Conservation (phyloP, 2,797 vertebrate genomes). For the Limnodromus scolopaceus region DNA sequence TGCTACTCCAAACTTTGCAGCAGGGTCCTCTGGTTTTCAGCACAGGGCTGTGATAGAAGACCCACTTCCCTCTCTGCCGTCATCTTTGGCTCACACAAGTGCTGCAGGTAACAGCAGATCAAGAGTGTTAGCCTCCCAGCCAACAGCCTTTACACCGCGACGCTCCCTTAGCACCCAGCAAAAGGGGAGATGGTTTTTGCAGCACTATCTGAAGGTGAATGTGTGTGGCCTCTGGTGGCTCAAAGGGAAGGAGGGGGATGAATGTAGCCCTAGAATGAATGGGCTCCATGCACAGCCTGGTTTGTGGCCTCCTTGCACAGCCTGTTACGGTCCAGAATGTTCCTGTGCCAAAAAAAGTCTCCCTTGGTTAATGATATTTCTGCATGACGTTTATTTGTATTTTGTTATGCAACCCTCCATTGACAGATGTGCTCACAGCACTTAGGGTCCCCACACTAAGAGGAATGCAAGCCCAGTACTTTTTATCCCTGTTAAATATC, state of each 20-base stretch:
- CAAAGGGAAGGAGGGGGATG: not conserved
- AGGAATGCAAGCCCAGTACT: slow-evolving; percentile 13
- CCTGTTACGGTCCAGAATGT: not conserved
- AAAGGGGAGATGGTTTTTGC: not conserved
- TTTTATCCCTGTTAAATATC: slow-evolving; percentile 62
- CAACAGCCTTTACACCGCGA: not conserved
- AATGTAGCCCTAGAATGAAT: not conserved
- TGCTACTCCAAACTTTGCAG: not conserved
- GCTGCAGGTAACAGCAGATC: not conserved
- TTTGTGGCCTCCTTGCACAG: not conserved
- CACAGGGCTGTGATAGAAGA: not conserved
- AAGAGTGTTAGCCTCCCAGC: not conserved
- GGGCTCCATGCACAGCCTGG: not conserved
- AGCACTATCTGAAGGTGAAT: not conserved
- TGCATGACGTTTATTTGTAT: slow-evolving; percentile 46
- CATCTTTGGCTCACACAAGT: not conserved
- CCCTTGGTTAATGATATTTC: not conserved
- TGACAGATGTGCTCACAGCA: slow-evolving; percentile 36
- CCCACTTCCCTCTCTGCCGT: not conserved
- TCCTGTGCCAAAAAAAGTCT: not conserved
- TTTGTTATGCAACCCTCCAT: slow-evolving; percentile 24
- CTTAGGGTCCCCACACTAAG: not conserved
- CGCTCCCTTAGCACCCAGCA: not conserved
- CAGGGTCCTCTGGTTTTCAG: not conserved
- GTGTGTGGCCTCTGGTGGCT: not conserved